Conservation (phyloP, 2,888 invertebrate species). For the Cheilosia variabilis region DNA sequence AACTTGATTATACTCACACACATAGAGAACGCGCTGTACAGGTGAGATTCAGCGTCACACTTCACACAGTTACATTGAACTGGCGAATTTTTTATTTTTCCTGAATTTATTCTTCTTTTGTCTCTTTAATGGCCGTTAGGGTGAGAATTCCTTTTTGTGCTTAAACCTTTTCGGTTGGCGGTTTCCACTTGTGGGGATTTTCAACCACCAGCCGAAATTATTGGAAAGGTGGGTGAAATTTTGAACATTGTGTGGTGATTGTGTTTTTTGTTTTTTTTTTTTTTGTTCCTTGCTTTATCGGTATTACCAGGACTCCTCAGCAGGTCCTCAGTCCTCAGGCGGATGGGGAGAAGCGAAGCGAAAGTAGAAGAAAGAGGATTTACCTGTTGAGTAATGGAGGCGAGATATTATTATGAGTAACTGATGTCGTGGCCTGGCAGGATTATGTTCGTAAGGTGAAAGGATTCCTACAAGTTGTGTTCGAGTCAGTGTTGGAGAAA, state of each 20-base stretch:
- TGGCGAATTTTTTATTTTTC: not conserved
- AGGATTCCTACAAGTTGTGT: conserved; percentile 39
- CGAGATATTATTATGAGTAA: conserved; percentile 69
- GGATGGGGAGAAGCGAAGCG: not conserved
- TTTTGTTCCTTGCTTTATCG: conserved; percentile 45
- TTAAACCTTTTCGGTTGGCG: conserved; percentile 25
- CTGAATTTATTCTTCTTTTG: conserved; percentile 10
- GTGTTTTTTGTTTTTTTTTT: conserved; percentile 26
- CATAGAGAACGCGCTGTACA: not conserved
- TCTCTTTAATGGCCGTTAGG: conserved; percentile 9
- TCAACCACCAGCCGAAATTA: conserved; percentile 48
- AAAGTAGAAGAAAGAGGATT: not conserved
- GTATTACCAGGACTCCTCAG: conserved; percentile 17
- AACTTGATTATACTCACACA: conserved; percentile 20
- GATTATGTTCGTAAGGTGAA: conserved; percentile 38
- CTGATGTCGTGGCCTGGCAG: conserved; percentile 42
- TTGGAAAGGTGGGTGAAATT: conserved; percentile 39
- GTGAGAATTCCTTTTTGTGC: conserved; percentile 28
- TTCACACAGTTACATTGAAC: not conserved
- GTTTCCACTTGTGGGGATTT: conserved; percentile 18
- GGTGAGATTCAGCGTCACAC: not conserved
- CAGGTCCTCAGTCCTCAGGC: too few relatives aligned
- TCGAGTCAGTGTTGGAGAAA: conserved; percentile 55
- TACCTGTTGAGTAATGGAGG: conserved; percentile 70
- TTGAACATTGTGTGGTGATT: conserved; percentile 50